A percentile compares a stretch with the other conserved stretches of the same genome.
phyloP scores from a whole-genome alignment of 2,113 vertebrate species.

The Zosterops pallidus region DNA sequence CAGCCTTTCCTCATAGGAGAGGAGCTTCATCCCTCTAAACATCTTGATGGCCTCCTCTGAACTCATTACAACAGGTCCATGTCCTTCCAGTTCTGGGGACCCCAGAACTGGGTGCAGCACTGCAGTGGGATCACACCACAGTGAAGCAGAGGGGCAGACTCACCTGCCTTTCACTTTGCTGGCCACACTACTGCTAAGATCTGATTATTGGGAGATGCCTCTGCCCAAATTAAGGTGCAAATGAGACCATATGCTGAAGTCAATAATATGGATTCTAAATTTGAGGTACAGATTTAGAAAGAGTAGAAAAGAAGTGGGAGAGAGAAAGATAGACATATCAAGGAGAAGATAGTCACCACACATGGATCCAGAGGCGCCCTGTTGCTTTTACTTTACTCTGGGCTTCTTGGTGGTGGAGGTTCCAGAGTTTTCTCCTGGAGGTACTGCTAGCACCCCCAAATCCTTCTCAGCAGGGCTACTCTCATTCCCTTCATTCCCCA shows the following conservation, averaged over 20 bases:
- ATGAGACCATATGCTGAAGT: neutral
- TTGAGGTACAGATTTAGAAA: neutral
- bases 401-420: neutral
- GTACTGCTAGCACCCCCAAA: neutral
- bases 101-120: neutral
- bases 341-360: neutral
- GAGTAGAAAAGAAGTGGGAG: neutral
- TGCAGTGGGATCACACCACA: neutral
- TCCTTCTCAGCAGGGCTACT: neutral
- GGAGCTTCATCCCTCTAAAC: neutral
- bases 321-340: neutral
- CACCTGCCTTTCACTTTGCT: neutral
- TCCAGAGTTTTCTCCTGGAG: too few relatives aligned
- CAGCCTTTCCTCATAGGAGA: neutral
- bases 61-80: accelerated
- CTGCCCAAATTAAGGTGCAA: neutral
- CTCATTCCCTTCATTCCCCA: neutral
- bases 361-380: accelerated
- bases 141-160: neutral
- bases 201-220: neutral
- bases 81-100: neutral
- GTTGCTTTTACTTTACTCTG: neutral
- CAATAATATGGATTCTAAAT: neutral
- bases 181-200: too few relatives aligned
- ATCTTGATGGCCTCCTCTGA: neutral